Conservation (phyloP, 2,113 vertebrate genomes). For the Orycteropus afer region DNA sequence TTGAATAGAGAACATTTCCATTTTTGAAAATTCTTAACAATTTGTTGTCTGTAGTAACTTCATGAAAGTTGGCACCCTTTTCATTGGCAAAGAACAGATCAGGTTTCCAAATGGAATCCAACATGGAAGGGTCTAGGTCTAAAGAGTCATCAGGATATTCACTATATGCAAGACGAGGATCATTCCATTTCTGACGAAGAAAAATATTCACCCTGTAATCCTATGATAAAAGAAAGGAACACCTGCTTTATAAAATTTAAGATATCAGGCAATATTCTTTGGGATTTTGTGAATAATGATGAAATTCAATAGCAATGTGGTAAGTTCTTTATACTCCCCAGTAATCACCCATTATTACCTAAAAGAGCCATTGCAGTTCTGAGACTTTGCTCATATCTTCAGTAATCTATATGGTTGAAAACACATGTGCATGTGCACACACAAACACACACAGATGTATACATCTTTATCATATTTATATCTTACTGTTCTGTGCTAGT, state of each 20-base stretch:
- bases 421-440: too few species aligned
- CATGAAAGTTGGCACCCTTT: slow-evolving; percentile 98
- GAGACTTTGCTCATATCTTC: neutral
- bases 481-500: too few species aligned
- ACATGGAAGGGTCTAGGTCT: slow-evolving; percentile 97
- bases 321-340: neutral
- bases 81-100: slow-evolving; percentile 99
- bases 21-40: slow-evolving; percentile 97
- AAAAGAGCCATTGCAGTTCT: neutral
- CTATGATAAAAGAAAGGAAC: slow-evolving; percentile 80
- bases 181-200: slow-evolving; percentile 98
- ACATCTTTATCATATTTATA: neutral
- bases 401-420: neutral
- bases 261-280: neutral
- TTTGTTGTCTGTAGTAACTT: slow-evolving; percentile 98
- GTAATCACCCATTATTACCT: neutral
- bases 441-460: neutral
- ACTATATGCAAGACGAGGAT: slow-evolving; percentile 94
- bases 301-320: neutral
- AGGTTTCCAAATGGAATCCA: slow-evolving; percentile 99
- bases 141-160: slow-evolving; percentile 99
- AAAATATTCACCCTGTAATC: slow-evolving; percentile 99
- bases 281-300: neutral
- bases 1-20: slow-evolving; percentile 97
- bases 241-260: neutral